These are phyloP conservation scores for Erethizon dorsatum DNA, from an alignment of 2,797 vertebrate species.

Conservation along the genomic window DNA sequence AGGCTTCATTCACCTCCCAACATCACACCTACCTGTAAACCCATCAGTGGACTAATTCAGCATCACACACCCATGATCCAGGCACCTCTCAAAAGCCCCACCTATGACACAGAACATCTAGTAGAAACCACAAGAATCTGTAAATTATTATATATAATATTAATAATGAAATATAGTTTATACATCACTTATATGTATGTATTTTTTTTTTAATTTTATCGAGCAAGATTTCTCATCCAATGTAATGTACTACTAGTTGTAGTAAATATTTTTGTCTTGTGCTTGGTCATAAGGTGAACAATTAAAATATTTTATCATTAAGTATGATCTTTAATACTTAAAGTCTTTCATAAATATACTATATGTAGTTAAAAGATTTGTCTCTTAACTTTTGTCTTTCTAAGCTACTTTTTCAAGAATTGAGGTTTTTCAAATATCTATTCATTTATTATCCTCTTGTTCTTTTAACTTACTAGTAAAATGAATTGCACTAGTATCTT, in stretches of 20 bases:
- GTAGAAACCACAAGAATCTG: background rate
- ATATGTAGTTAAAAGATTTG: background rate
- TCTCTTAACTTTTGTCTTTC: conserved; percentile 12
- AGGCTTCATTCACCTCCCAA: background rate
- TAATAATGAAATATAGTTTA: background rate
- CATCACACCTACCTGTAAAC: background rate
- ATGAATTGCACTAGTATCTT: background rate
- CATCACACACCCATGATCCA: background rate
- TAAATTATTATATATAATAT: background rate
- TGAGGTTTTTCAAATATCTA: background rate
- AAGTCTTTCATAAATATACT: background rate
- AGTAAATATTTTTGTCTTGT: background rate
- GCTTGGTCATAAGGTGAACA: background rate
- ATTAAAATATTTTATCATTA: conserved; percentile 44
- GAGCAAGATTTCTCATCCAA: background rate
- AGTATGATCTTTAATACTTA: background rate
- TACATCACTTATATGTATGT: background rate
- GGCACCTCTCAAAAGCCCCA: background rate
- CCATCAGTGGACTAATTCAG: background rate
- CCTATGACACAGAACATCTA: background rate
- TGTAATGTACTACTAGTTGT: background rate
- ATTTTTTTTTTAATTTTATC: background rate
- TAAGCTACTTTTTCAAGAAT: background rate
- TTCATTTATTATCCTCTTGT: background rate
- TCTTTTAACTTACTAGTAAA: conserved; percentile 24